Percentiles rank a stretch among this genome's conserved stretches.
These are phyloP conservation scores for Apotomis capreana DNA, from an alignment of 2,888 invertebrate species.

Conservation along the genomic window DNA sequence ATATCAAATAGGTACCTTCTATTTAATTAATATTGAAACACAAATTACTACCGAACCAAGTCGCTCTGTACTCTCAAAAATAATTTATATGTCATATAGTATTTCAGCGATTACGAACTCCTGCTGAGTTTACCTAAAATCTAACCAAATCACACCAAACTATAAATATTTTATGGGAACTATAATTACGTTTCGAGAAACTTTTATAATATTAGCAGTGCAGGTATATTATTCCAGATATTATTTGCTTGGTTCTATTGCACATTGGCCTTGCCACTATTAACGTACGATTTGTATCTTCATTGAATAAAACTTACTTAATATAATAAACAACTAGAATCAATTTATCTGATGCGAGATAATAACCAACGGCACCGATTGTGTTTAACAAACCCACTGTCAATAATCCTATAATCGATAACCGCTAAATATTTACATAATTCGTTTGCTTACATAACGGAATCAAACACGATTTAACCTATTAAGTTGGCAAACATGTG, in stretches of 20 bases:
- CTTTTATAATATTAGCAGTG: too few species aligned
- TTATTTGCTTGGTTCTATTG: too few species aligned
- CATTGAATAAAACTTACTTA: too few species aligned
- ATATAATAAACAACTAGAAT: too few species aligned
- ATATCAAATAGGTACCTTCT: slow-evolving; percentile 9
- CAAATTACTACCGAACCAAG: slow-evolving; percentile 1
- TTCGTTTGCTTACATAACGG: background rate
- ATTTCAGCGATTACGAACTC: background rate
- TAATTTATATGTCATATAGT: slow-evolving; percentile 8
- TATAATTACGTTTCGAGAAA: too few species aligned
- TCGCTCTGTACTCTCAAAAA: slow-evolving; percentile 7
- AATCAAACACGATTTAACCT: background rate
- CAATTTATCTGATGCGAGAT: too few species aligned
- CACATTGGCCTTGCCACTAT: too few species aligned
- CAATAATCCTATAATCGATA: background rate
- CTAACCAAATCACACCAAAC: background rate
- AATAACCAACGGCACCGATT: too few species aligned
- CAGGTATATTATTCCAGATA: too few species aligned
- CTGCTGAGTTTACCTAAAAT: background rate
- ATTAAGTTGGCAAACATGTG: background rate
- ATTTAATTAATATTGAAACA: slow-evolving; percentile 30
- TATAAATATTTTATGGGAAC: background rate
- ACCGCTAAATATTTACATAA: background rate
- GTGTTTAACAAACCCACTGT: background rate
- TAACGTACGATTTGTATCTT: too few species aligned